Base-by-base conservation (phyloP, 1,140 invertebrate genomes). In the Araneus ventricosus region DNA sequence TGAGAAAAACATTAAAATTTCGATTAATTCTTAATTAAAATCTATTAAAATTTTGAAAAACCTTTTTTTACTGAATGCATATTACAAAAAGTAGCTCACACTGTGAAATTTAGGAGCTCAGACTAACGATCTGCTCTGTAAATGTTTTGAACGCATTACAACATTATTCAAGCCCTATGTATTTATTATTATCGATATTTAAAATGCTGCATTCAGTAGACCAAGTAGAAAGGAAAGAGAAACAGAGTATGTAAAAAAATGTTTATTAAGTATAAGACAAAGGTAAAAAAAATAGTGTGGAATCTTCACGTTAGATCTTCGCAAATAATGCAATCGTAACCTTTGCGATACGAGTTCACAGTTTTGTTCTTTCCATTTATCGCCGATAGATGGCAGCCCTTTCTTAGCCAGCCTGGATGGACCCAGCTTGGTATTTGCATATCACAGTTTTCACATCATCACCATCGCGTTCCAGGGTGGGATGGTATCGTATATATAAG, bases 371-470 rank as follows among this genome's bases (percentile, higher is more conserved):
- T 63, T 63, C 59, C 59, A 22, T 24, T 63, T 20, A n/a, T 63
- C 5, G 22, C 59, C 59, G n/a, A 63, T n/a, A 63, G 59, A 63
- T 63, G 59, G 59, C 59, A 63, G 59, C 24, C 14, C 17, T 14
- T 52, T 52, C 94, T 94, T 45, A 94, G 30, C 94, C 94, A 39
- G 93, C 30, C 27, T 87, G 88, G 24, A 94, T 87, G 34, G 88
- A 87, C 34, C 93, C 94, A 30, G 94, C 89, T 75, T 93, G 93
- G 92, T 94, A 99, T 80, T 98, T 96, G 95, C 98, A 99, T 0
- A 99, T 98, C 94, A 99, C 98, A 14, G 98, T 99, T 94, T 99
- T 99, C 79, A 99, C 97, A 95, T 99, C 98, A 95, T 99, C 98
- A 1, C 98, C 98, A 94, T 98, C 98, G 97, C 99, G 98, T 96